phyloP scores from a whole-genome alignment of 2,888 invertebrate genomes.

The Trichacis sp. region DNA sequence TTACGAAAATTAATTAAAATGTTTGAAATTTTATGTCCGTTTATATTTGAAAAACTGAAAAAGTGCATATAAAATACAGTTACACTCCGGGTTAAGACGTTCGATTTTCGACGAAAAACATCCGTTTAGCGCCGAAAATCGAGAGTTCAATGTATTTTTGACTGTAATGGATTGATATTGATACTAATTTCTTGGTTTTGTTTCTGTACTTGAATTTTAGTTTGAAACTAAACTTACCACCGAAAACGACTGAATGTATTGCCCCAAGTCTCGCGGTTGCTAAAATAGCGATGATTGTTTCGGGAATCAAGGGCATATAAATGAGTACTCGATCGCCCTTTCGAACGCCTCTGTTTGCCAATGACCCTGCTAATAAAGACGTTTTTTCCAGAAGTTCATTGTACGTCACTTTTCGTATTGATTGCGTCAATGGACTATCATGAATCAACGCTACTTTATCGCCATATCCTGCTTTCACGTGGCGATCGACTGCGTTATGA shows the following conservation, averaged over 20 bases:
- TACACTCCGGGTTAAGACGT: too few species aligned
- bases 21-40: too few species aligned
- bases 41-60: too few species aligned
- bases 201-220: too few species aligned
- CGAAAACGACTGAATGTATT: slow-evolving; percentile 95
- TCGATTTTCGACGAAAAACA: too few species aligned
- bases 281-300: slow-evolving; percentile 89
- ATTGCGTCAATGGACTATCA: slow-evolving; percentile 89
- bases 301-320: slow-evolving; percentile 95
- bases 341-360: slow-evolving; percentile 81
- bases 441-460: slow-evolving; percentile 86
- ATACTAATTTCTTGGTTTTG: too few species aligned
- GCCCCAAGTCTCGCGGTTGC: slow-evolving; percentile 90
- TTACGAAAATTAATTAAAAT: too few species aligned
- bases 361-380: slow-evolving; percentile 82
- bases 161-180: too few species aligned
- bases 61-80: too few species aligned
- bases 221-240: slow-evolving; percentile 74
- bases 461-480: slow-evolving; percentile 84
- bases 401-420: slow-evolving; percentile 83
- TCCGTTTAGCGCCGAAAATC: too few species aligned
- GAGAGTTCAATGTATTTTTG: too few species aligned
- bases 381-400: slow-evolving; percentile 85
- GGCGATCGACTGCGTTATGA: slow-evolving; percentile 92
- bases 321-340: slow-evolving; percentile 89